These are phyloP conservation scores for Hydractinia symbiolongicarpus DNA, from an alignment of 30 jellyfish, hydroid and myxozoan genomes.

Conservation along the genomic window DNA sequence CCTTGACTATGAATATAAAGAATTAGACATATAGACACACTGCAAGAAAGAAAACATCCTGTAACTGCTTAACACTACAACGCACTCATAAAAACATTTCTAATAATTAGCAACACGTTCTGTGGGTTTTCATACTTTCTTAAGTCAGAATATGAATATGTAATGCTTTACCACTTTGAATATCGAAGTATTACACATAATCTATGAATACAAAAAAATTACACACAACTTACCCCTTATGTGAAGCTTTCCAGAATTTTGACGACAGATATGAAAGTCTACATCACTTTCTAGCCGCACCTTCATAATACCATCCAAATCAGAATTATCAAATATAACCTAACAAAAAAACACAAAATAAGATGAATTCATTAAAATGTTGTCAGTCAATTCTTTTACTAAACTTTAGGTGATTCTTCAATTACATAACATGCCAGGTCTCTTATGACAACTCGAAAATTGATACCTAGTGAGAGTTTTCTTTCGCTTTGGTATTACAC, in stretches of 20 bases:
- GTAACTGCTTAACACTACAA: too few relatives aligned
- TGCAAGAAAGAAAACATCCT: too few relatives aligned
- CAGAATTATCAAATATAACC: constrained; percentile 39
- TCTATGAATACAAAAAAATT: neutral
- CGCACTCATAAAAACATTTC: too few relatives aligned
- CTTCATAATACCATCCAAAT: constrained; percentile 47
- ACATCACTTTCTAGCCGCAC: constrained; percentile 26
- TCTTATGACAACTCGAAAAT: neutral
- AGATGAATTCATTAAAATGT: neutral
- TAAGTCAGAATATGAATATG: neutral
- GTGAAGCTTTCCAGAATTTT: constrained; percentile 16
- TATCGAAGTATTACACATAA: neutral
- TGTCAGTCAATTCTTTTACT: neutral
- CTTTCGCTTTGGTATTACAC: too few relatives aligned
- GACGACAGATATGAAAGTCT: constrained; percentile 34
- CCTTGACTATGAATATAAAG: too few relatives aligned
- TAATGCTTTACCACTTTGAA: neutral
- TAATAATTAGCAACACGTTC: too few relatives aligned
- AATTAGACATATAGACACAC: too few relatives aligned
- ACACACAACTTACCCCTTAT: constrained; percentile 10
- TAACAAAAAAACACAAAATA: constrained; percentile 4
- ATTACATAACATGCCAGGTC: neutral
- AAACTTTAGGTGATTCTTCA: neutral
- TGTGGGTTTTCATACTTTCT: too few relatives aligned
- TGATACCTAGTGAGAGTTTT: too few relatives aligned